Evolutionary conservation across 2,113 vertebrate species (phyloP).

Genomic region (Reinhardtius hippoglossoides): DNA sequence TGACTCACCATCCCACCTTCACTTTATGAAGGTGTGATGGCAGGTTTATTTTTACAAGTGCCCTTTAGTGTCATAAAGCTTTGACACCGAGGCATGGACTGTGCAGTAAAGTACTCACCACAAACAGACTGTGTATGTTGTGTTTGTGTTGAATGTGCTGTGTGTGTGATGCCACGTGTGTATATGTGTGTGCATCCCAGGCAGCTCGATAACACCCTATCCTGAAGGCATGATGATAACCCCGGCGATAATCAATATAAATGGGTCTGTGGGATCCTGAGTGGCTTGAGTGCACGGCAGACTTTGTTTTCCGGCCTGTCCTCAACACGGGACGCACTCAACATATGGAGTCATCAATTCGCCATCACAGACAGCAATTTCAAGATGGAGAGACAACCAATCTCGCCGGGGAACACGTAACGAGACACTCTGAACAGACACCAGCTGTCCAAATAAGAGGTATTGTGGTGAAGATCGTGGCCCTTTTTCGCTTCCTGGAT

Average conservation of each 20-base stretch:
- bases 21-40: not conserved
- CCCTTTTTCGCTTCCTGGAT: conserved; percentile 42
- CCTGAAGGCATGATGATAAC: conserved; percentile 31
- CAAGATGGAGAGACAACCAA: conserved; percentile 13
- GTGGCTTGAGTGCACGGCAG: conserved; percentile 17
- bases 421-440: not conserved
- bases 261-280: conserved; percentile 30
- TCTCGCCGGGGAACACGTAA: conserved; percentile 6
- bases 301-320: conserved; percentile 21
- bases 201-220: conserved; percentile 35
- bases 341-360: conserved; percentile 12
- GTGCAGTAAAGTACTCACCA: too few species aligned
- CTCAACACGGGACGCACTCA: conserved; percentile 1
- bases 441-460: conserved; percentile 18
- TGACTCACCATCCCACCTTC: not conserved
- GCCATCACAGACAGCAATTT: conserved; percentile 9
- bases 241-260: conserved; percentile 43
- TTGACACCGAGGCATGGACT: not conserved
- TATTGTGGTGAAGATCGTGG: not conserved
- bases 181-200: not conserved
- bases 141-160: not conserved
- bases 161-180: not conserved
- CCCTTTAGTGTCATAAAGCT: not conserved
- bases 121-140: too few species aligned
- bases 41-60: not conserved